A percentile compares a stretch with the other conserved stretches of the same genome.
phyloP scores from a whole-genome alignment of 2,797 vertebrate genomes.

The Protosalanx chinensis region DNA sequence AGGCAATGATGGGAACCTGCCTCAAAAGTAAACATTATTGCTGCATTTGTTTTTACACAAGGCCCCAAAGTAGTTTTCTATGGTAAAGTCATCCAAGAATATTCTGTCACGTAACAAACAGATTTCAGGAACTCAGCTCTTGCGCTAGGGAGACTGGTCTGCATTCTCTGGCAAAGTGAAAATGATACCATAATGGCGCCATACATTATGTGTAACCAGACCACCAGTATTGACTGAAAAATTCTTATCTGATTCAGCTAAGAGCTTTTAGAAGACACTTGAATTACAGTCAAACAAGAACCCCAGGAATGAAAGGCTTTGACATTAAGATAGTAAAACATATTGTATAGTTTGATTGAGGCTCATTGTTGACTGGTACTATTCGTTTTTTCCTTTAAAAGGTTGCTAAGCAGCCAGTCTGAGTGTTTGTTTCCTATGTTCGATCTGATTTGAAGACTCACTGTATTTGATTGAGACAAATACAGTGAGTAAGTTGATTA shows the following conservation, averaged over 20 bases:
- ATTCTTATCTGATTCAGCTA: constrained; percentile 20
- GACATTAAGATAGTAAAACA: no score
- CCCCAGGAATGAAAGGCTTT: no score
- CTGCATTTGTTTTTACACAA: no score
- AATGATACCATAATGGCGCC: constrained; percentile 25
- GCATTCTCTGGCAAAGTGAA: constrained; percentile 15
- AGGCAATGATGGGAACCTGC: no score
- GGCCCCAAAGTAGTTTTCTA: no score
- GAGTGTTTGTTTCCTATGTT: constrained; percentile 6
- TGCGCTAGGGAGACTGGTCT: no score
- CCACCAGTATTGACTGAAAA: constrained; percentile 8
- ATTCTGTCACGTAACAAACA: not conserved
- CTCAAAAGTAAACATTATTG: no score
- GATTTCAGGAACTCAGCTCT: no score
- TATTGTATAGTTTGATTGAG: no score
- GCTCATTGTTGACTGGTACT: no score
- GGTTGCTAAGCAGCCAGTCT: constrained; percentile 9
- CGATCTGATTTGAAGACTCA: no score
- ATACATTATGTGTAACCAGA: constrained; percentile 27
- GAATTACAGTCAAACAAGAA: not conserved
- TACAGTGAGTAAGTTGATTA: not conserved
- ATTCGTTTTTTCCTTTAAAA: not conserved
- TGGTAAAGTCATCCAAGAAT: not conserved
- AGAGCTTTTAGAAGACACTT: constrained; percentile 1
- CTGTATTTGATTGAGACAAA: not conserved